Evolutionary conservation across 2,797 vertebrate species (phyloP).

Genomic region (Nothura maculosa): DNA sequence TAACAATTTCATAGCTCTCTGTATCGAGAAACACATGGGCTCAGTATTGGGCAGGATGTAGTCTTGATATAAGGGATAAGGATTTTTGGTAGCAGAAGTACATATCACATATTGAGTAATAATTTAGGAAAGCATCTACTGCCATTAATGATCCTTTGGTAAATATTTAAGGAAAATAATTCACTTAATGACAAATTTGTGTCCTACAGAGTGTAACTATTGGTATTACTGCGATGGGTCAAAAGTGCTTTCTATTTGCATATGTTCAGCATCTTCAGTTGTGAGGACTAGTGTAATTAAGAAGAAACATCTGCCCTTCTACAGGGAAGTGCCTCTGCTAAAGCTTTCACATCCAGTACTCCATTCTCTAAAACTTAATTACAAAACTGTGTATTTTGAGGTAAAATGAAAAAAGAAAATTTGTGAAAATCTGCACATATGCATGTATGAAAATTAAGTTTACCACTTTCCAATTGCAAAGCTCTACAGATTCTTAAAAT

Average conservation of each 20-base stretch:
- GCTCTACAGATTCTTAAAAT: not conserved
- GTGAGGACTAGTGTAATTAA: not conserved
- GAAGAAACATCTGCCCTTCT: not conserved
- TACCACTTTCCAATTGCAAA: not conserved
- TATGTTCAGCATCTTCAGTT: not conserved
- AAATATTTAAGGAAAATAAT: not conserved
- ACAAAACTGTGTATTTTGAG: not conserved
- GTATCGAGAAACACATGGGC: not conserved
- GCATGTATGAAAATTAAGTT: not conserved
- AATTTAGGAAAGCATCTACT: not conserved
- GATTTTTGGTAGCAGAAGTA: not conserved
- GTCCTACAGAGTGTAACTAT: not conserved
- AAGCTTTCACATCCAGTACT: not conserved
- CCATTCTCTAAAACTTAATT: not conserved
- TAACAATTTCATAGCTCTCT: not conserved
- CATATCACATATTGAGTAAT: not conserved
- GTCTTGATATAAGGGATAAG: not conserved
- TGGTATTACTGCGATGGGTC: not conserved
- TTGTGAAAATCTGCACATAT: not conserved
- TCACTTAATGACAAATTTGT: no score
- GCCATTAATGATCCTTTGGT: not conserved
- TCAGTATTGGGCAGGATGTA: no score
- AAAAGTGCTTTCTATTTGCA: not conserved
- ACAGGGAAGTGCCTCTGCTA: not conserved
- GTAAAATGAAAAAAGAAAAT: not conserved